Evolutionary conservation across 2,888 invertebrate species (phyloP).

Genomic region (Exocentrus adspersus): DNA sequence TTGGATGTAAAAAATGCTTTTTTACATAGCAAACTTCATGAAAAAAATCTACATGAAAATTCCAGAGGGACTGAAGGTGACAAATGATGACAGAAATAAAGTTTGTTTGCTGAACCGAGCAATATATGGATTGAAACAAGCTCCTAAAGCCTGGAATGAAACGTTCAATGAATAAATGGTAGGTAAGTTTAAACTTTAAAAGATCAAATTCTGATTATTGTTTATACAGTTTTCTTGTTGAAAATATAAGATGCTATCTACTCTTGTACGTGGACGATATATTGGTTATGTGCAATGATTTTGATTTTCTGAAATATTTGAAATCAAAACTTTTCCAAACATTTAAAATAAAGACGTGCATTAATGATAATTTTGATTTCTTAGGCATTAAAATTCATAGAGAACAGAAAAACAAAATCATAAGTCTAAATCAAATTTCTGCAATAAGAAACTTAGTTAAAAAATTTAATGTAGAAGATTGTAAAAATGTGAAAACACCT

Average conservation of each 20-base stretch:
- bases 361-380: constrained; percentile 19
- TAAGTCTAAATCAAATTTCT: constrained; percentile 25
- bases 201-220: constrained; percentile 33
- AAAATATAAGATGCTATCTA: constrained; percentile 23
- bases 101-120: constrained; percentile 25
- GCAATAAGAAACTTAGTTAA: constrained; percentile 28
- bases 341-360: constrained; percentile 30
- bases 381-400: constrained; percentile 29
- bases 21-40: constrained; percentile 24
- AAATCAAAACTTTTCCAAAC: constrained; percentile 23
- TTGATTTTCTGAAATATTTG: constrained; percentile 17
- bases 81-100: constrained; percentile 11
- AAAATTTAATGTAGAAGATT: constrained; percentile 28
- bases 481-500: constrained; percentile 29
- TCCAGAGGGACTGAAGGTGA: constrained; percentile 26
- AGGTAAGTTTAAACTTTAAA: constrained; percentile 28
- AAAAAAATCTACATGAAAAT: constrained; percentile 26
- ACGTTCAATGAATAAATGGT: constrained; percentile 25
- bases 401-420: constrained; percentile 19
- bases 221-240: constrained; percentile 21
- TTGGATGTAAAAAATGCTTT: constrained; percentile 30
- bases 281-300: constrained; percentile 19
- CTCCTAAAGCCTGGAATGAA: constrained; percentile 32
- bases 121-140: constrained; percentile 29
- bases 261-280: constrained; percentile 28